phyloP scores from a whole-genome alignment of 2,113 vertebrate species.

The Lontra canadensis region DNA sequence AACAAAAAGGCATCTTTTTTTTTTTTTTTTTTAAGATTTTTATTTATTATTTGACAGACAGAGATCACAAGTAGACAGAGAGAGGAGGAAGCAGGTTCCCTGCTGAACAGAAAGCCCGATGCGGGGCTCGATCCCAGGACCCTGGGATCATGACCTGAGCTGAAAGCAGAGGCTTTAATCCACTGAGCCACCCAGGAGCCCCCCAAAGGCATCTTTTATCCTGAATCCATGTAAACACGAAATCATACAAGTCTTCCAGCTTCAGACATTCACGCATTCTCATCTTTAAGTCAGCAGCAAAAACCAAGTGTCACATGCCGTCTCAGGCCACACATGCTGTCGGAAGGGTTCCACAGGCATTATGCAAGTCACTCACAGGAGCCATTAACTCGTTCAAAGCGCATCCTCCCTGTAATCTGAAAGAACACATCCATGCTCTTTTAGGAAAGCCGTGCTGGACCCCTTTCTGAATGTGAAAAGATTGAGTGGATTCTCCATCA shows the following conservation, averaged over 20 bases:
- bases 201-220: background rate
- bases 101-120: fast-evolving
- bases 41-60: too few relatives aligned
- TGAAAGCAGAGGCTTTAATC: too few relatives aligned
- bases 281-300: background rate
- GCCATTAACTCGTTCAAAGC: background rate
- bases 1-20: background rate
- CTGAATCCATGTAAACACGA: background rate
- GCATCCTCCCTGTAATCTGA: background rate
- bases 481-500: background rate
- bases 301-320: background rate
- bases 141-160: too few relatives aligned
- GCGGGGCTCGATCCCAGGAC: too few relatives aligned
- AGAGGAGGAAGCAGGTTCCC: too few relatives aligned
- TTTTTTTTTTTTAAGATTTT: too few relatives aligned
- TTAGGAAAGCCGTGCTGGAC: background rate
- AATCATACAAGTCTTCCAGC: background rate
- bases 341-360: background rate
- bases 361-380: background rate
- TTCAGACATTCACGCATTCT: background rate
- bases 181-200: too few relatives aligned
- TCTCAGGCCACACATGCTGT: background rate
- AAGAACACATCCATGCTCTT: background rate
- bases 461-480: background rate
- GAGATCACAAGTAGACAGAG: too few relatives aligned